Evolutionary conservation across 2,888 invertebrate species (phyloP).

Genomic region (Drosophila nr. perissopoda): DNA sequence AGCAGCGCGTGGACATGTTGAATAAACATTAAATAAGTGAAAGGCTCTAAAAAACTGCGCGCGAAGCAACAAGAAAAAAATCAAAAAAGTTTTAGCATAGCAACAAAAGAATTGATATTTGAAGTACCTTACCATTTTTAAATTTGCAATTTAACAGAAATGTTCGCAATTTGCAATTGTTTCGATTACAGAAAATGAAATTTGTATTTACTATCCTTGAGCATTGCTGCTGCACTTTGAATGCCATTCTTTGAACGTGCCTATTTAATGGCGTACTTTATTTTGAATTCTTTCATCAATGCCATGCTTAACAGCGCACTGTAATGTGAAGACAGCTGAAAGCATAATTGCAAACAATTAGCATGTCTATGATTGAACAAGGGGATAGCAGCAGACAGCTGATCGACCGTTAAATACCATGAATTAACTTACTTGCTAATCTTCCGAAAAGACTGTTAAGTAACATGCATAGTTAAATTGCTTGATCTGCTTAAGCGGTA

Average conservation of each 20-base stretch:
- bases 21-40: conserved; percentile 53
- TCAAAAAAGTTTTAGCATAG: conserved; percentile 4
- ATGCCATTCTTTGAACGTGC: conserved; percentile 45
- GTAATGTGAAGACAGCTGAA: conserved; percentile 53
- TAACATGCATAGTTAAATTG: background rate
- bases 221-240: conserved; percentile 27
- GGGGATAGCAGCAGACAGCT: background rate
- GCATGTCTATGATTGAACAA: conserved; percentile 43
- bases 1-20: conserved; percentile 61
- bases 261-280: conserved; percentile 45
- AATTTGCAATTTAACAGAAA: background rate
- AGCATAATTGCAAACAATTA: conserved; percentile 81
- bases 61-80: background rate
- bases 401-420: conserved; percentile 27
- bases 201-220: conserved; percentile 10
- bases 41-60: conserved; percentile 19
- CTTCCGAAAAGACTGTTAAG: background rate
- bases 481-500: background rate
- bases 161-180: background rate
- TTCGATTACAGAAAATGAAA: conserved; percentile 1
- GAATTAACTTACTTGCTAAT: background rate
- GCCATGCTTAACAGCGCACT: conserved; percentile 36
- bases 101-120: conserved; percentile 9
- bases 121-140: background rate
- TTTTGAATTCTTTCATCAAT: conserved; percentile 35